These are phyloP conservation scores for Celastrina argiolus DNA, from an alignment of 2,888 invertebrate species.

Conservation along the genomic window DNA sequence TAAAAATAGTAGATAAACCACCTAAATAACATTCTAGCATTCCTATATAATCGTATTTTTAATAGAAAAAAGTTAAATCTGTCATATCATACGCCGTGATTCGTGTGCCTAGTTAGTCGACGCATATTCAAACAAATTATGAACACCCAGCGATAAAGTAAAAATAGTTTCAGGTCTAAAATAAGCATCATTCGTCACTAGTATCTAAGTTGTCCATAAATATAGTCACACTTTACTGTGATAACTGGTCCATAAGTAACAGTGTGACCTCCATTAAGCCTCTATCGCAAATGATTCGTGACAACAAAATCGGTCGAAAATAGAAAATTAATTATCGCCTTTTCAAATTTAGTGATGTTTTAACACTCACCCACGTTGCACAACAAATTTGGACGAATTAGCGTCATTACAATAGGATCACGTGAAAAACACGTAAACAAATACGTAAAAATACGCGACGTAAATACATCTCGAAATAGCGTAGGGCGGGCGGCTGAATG, in stretches of 20 bases:
- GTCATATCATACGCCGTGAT: not conserved
- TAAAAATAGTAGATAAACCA: too few relatives aligned
- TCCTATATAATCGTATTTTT: too few relatives aligned
- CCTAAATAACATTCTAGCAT: too few relatives aligned
- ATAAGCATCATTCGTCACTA: not conserved
- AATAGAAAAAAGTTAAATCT: not conserved
- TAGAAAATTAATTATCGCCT: not conserved
- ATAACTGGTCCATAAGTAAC: not conserved
- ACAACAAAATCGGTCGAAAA: not conserved
- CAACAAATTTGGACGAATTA: slow-evolving; percentile 45
- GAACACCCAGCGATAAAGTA: not conserved
- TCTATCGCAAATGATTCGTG: not conserved
- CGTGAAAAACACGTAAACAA: slow-evolving; percentile 59
- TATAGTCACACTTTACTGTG: not conserved
- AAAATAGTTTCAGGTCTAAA: not conserved
- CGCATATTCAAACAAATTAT: not conserved
- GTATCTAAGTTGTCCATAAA: not conserved
- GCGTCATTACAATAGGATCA: slow-evolving; percentile 52
- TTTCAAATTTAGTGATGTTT: not conserved
- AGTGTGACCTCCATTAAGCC: not conserved
- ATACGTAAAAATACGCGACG: slow-evolving; percentile 36
- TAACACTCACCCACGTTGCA: slow-evolving; percentile 38
- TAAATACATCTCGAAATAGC: slow-evolving; percentile 33
- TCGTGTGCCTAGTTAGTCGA: not conserved
- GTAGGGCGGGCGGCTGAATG: not conserved